A percentile compares a stretch with the other conserved stretches of the same genome.
phyloP scores from a whole-genome alignment of 2,888 invertebrate species.

The Notodonta dromedarius region DNA sequence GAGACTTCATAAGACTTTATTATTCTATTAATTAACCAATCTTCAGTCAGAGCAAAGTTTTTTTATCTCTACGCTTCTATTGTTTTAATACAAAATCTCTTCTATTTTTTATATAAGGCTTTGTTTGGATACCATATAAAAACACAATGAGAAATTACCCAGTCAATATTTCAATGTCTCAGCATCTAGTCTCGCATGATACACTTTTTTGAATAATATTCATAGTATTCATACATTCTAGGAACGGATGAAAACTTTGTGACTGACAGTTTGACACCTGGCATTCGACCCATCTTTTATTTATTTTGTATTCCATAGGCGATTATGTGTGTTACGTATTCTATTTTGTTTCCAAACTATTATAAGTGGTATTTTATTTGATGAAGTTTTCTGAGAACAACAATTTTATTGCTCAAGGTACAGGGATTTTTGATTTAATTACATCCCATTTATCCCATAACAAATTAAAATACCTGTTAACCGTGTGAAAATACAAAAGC shows the following conservation, averaged over 20 bases:
- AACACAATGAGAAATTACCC: too few species aligned
- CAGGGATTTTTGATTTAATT: not conserved
- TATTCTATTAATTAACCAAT: too few species aligned
- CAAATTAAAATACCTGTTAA: not conserved
- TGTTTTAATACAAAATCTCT: too few species aligned
- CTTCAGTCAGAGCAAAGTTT: too few species aligned
- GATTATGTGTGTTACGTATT: constrained; percentile 7
- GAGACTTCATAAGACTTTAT: too few species aligned
- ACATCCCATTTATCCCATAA: too few species aligned
- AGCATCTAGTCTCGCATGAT: not conserved
- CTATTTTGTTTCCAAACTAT: constrained; percentile 9
- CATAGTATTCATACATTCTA: constrained; percentile 31
- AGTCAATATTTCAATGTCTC: not conserved
- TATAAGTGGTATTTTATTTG: too few species aligned
- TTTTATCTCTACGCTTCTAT: too few species aligned
- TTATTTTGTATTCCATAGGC: constrained; percentile 21
- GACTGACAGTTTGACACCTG: constrained; percentile 30
- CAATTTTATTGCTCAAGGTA: not conserved
- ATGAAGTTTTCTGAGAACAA: too few species aligned
- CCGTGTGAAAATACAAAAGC: not conserved
- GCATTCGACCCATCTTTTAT: constrained; percentile 31
- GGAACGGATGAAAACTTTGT: constrained; percentile 21
- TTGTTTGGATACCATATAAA: too few species aligned
- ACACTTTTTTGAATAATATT: constrained; percentile 21
- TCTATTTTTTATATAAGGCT: too few species aligned